These are phyloP conservation scores for Myanophis thanlyinensis DNA, from an alignment of 2,113 vertebrate genomes.

Conservation along the genomic window DNA sequence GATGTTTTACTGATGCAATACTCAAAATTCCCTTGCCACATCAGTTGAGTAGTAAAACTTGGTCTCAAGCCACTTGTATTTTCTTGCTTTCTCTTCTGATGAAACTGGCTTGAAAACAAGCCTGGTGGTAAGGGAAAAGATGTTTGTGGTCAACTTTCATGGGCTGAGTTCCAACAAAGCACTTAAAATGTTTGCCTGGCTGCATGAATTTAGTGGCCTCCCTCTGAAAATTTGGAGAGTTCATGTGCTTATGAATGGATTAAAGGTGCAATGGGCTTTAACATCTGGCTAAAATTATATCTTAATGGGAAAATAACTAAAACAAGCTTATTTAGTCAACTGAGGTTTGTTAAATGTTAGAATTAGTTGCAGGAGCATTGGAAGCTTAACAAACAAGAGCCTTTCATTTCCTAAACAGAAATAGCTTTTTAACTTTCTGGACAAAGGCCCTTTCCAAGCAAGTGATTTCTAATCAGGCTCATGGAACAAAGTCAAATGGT, in stretches of 20 bases:
- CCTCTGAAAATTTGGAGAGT: background rate
- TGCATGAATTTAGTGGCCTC: background rate
- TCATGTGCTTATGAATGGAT: background rate
- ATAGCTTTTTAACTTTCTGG: background rate
- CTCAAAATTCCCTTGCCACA: background rate
- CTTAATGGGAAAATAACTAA: background rate
- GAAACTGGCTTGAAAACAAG: background rate
- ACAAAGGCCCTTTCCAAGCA: background rate
- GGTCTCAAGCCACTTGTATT: background rate
- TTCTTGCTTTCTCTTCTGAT: background rate
- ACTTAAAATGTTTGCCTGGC: background rate
- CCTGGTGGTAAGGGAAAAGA: background rate
- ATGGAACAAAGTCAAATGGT: background rate
- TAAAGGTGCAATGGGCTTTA: background rate
- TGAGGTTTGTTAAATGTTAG: background rate
- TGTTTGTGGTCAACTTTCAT: background rate
- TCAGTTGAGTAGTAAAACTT: background rate
- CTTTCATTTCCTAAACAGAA: background rate
- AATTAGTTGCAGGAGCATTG: background rate
- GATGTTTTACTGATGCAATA: background rate
- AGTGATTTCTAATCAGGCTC: background rate
- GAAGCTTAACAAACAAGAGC: background rate
- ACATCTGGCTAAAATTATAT: slow-evolving; percentile 14
- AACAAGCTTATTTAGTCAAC: slow-evolving; percentile 3
- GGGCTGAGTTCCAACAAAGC: background rate